These are phyloP conservation scores for Halisarca cf. caerulea DNA, from an alignment of 37 sponge, comb jelly and placozoan species.

Conservation along the genomic window DNA sequence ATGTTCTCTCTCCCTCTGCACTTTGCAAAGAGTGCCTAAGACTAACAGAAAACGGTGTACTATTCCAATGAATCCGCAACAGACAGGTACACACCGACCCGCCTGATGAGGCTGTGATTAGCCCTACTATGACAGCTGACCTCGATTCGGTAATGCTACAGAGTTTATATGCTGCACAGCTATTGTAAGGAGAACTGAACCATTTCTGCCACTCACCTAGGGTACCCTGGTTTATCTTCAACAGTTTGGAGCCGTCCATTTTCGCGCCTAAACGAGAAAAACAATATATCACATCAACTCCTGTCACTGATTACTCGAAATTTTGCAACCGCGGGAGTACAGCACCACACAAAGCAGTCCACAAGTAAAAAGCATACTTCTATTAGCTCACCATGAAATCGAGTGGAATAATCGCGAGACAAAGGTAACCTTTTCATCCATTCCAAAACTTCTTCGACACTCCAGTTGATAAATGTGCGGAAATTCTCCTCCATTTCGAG, in stretches of 20 bases:
- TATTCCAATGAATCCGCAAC: too few relatives aligned
- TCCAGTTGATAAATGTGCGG: constrained; percentile 35
- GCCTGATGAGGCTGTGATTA: too few relatives aligned
- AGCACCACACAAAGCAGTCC: too few relatives aligned
- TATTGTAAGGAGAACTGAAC: not conserved
- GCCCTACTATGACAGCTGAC: too few relatives aligned
- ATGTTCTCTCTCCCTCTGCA: too few relatives aligned
- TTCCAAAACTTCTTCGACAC: constrained; percentile 34
- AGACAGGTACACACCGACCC: too few relatives aligned
- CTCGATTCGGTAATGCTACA: not conserved
- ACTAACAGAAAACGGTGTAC: too few relatives aligned
- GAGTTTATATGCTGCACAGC: not conserved
- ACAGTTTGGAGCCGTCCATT: constrained; percentile 43
- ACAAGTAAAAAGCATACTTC: too few relatives aligned
- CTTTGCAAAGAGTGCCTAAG: too few relatives aligned
- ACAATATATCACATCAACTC: not conserved
- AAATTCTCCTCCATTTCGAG: not conserved
- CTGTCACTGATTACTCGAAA: too few relatives aligned
- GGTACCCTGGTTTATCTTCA: constrained; percentile 46
- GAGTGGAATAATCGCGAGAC: constrained; percentile 39
- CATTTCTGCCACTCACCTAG: constrained; percentile 46
- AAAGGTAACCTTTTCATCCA: constrained; percentile 50
- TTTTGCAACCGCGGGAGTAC: too few relatives aligned
- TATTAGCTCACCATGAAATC: constrained; percentile 42
- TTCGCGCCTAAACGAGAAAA: constrained; percentile 25